phyloP scores from a whole-genome alignment of 2,113 vertebrate genomes.

The Engraulis encrasicolus region DNA sequence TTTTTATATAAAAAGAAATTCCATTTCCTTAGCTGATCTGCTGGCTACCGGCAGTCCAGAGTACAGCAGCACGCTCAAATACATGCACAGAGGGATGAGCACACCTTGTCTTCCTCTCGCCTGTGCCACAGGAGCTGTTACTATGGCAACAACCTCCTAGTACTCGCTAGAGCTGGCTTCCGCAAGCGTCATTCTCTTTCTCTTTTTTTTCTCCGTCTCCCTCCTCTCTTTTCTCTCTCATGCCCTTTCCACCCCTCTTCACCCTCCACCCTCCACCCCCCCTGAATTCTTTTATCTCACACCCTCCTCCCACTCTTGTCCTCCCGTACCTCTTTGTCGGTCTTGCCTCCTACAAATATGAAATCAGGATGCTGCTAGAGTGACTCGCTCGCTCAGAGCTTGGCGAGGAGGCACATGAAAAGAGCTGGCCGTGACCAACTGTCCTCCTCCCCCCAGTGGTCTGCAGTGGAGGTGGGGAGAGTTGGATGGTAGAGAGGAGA shows the following conservation, averaged over 20 bases:
- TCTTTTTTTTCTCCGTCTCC: constrained; percentile 34
- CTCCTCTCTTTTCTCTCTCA: neutral
- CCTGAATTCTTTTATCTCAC: neutral
- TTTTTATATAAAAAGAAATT: neutral
- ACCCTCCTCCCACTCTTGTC: neutral
- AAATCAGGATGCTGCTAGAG: neutral
- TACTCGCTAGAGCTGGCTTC: constrained; percentile 49
- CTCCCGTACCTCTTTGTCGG: neutral
- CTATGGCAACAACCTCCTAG: constrained; percentile 55
- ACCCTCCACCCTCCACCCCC: no score
- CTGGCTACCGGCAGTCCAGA: neutral
- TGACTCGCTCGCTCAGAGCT: neutral
- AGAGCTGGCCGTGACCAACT: neutral
- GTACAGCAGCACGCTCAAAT: constrained; percentile 24
- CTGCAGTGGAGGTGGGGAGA: neutral
- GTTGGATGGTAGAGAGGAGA: no score
- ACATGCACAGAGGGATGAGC: constrained; percentile 28
- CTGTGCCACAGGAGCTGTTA: constrained; percentile 42
- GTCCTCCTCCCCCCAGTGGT: neutral
- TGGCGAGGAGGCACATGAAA: neutral
- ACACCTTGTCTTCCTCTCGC: constrained; percentile 51
- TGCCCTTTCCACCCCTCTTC: no score
- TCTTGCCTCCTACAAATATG: constrained; percentile 2
- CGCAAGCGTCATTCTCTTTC: constrained; percentile 33
- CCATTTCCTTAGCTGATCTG: neutral